Evolutionary conservation across 2,797 vertebrate genomes (phyloP).

Genomic region (Orestias chungarensis): DNA sequence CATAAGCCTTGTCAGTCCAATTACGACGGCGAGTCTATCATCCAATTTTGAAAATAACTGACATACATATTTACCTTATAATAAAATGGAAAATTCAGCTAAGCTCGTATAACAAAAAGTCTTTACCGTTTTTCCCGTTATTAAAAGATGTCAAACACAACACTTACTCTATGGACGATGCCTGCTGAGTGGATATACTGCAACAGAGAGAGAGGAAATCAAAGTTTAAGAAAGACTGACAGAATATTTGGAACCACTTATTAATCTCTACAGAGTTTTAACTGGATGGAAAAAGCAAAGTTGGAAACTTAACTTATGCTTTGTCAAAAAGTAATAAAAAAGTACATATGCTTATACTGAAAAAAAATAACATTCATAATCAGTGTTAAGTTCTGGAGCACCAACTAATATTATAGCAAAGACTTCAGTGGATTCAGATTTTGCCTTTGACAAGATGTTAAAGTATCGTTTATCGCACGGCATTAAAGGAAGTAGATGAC

Average conservation of each 20-base stretch:
- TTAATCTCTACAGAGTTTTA: not conserved
- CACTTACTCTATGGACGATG: slow-evolving; percentile 98
- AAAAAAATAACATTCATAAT: not conserved
- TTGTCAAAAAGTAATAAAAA: not conserved
- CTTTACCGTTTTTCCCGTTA: too few relatives aligned
- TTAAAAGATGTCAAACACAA: slow-evolving; percentile 22
- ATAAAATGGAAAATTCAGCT: not conserved
- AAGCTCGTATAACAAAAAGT: not conserved
- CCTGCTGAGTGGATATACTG: slow-evolving; percentile 99
- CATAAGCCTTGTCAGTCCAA: not conserved
- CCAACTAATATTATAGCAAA: not conserved
- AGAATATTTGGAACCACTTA: not conserved
- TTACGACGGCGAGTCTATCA: not conserved
- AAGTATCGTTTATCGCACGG: too few relatives aligned
- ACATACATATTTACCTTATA: not conserved
- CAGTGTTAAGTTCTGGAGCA: not conserved
- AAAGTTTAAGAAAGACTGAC: not conserved
- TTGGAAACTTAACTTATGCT: not conserved
- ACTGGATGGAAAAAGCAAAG: not conserved
- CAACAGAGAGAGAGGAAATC: slow-evolving; percentile 19
- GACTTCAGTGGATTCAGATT: not conserved
- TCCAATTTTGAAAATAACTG: not conserved
- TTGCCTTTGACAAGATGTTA: not conserved
- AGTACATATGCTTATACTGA: not conserved
- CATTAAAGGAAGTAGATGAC: too few relatives aligned